Base-by-base conservation (phyloP, 2,888 invertebrate species). In the Mayetiola destructor region DNA sequence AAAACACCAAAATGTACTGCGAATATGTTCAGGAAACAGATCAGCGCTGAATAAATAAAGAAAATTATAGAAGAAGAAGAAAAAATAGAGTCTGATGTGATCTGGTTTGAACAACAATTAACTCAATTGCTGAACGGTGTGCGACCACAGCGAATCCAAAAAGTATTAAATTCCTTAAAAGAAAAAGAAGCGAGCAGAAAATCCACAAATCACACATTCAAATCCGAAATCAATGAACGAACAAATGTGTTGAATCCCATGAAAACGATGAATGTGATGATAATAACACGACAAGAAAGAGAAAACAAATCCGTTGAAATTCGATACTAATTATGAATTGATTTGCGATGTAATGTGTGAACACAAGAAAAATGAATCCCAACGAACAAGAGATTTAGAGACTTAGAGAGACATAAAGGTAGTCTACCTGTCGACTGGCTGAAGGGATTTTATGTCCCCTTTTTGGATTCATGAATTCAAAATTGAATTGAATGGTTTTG, bases 251-350 rank as follows among this genome's bases (percentile, higher is more conserved):
- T 48, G 48, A 48, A 48, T 48, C 27, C 12, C 16, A 27, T 27
- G 48, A 27, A 48, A 48, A 48, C 27, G 48, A 48, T 48, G 48
- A 16, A 27, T 32, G 27, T 27, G 27, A 27, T 48, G 27, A 48
- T 8, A 42, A 48, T n/a, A n/a, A n/a, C n/a, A n/a, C n/a, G n/a
- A n/a, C n/a, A 48, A 27, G 27, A 27, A 48, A 27, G n/a, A 23
- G 27, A 23, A 23, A 6, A n/a, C n/a, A n/a, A n/a, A n/a, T n/a
- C n/a, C n/a, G n/a, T n/a, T 48, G 48, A 48, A 48, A 48, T 48
- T 48, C 27, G 48, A 48, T 48, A 23, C 48, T 48, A 48, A 48
- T 48, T 48, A 48, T 48, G 27, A 48, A 48, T 48, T 48, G 48
- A 48, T 48, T 16, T 48, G n/a, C 6, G 27, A 27, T 14, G 48